These are phyloP conservation scores for Cantharis rufa DNA, from an alignment of 2,888 invertebrate genomes.

Conservation along the genomic window DNA sequence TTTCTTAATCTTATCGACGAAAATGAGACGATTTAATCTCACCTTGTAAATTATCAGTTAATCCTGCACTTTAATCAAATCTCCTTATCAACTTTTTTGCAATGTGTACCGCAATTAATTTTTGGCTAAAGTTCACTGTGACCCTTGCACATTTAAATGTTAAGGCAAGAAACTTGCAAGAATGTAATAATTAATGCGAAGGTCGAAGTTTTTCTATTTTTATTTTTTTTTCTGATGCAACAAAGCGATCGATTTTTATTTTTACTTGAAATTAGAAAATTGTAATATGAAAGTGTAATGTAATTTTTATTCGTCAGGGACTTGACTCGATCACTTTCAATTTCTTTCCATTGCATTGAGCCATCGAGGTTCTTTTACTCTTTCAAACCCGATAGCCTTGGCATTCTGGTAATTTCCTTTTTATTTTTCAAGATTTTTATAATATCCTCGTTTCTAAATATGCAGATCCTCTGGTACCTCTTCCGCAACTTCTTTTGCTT, in stretches of 20 bases:
- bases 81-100: not conserved
- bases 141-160: not conserved
- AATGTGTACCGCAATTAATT: not conserved
- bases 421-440: slow-evolving; percentile 9
- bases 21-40: not conserved
- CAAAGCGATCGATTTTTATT: not conserved
- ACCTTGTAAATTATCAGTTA: not conserved
- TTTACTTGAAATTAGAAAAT: not conserved
- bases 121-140: not conserved
- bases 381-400: slow-evolving; percentile 20
- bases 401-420: slow-evolving; percentile 18
- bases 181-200: not conserved
- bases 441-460: not conserved
- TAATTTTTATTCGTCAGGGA: not conserved
- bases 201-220: not conserved
- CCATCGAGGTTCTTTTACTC: slow-evolving; percentile 8
- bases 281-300: not conserved
- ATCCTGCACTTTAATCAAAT: not conserved
- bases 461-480: not conserved
- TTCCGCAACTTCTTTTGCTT: not conserved
- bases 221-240: not conserved
- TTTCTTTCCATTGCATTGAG: slow-evolving; percentile 7
- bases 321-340: slow-evolving; percentile 8
- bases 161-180: not conserved
- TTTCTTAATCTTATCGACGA: not conserved